Evolutionary conservation across 2,797 vertebrate genomes (phyloP), one percentile per base, ranked within the genome.

Genomic region (Neosilurus mollespiculum): DNA sequence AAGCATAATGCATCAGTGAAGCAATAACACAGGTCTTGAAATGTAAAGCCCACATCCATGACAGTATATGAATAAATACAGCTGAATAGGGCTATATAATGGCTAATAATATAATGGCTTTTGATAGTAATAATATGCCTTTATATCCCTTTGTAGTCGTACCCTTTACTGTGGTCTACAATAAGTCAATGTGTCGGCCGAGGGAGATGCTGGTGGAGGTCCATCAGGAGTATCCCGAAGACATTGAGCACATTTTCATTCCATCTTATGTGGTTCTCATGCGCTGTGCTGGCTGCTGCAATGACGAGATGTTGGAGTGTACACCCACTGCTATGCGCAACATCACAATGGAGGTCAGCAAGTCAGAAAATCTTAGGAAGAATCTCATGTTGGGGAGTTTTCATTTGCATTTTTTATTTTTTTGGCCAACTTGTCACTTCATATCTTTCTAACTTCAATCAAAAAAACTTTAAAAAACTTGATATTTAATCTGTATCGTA

Each of bases 191-290:
- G 91, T 99, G 98, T 93, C 94, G 95, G 90, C 95, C 97, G 0
- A 95, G 98, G 76, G 98, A 99, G 93, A 91, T 96, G 83, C 94
- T 99, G 93, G 97, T 99, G 92, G 97, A 99, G 89, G 97, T 99
- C 91, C 95, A 97, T 90, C 96, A 98, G 91, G 98, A 99, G 91
- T 98, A 99, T 81, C 97, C 98, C 0, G 96, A 98, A 16, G 98
- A 99, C 88, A 96, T 98, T 81, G 98, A 99, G 87, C 96, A 96
- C 91, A 97, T 99, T 92, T 99, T 97, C 93, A 97, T 97, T 92
- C 98, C 98, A 0, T 97, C 98, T 90, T 99, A 98, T 18, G 97
- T 99, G 88, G 96, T 97, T 87, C 91, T 99, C 87, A 96, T 94
- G 89, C 96, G 97, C 88, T 99, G 98, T 24, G 97, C 95, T 0